Conservation (phyloP, 2,888 invertebrate genomes). For the Cephus rjabovi region DNA sequence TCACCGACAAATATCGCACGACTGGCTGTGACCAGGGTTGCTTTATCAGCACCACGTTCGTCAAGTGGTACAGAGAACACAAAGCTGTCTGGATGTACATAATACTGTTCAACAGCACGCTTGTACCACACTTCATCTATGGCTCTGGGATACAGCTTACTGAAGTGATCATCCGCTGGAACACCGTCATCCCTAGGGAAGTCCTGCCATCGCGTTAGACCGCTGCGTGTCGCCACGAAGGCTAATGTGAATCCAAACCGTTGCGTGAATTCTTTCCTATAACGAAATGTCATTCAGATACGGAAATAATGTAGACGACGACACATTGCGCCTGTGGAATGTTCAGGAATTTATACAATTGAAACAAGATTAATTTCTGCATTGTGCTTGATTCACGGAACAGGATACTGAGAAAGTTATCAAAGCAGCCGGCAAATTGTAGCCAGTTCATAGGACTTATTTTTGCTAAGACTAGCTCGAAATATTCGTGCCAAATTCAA, state of each 20-base stretch:
- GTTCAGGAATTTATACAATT: not conserved
- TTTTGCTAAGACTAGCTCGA: not conserved
- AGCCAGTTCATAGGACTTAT: not conserved
- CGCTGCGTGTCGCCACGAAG: constrained; percentile 91
- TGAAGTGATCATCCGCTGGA: constrained; percentile 72
- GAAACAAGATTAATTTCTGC: not conserved
- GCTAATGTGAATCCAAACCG: constrained; percentile 87
- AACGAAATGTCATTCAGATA: constrained; percentile 32
- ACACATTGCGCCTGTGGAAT: not conserved
- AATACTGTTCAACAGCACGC: constrained; percentile 88
- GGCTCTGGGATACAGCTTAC: constrained; percentile 79
- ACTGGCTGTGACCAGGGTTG: constrained; percentile 85
- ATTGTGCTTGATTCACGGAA: not conserved
- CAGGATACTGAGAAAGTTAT: not conserved
- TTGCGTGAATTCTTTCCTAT: constrained; percentile 85
- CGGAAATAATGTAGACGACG: not conserved
- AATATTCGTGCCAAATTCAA: not conserved
- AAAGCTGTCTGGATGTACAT: constrained; percentile 81
- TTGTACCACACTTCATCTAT: constrained; percentile 92
- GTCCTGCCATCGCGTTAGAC: constrained; percentile 90
- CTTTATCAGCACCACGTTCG: constrained; percentile 70
- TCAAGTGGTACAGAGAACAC: constrained; percentile 84
- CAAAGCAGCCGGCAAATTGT: not conserved
- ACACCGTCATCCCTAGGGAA: constrained; percentile 71
- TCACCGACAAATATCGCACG: constrained; percentile 78